Percentiles rank a stretch among this genome's conserved stretches.
Conservation (phyloP, 2,888 invertebrate genomes). For the Endomychus coccineus region DNA sequence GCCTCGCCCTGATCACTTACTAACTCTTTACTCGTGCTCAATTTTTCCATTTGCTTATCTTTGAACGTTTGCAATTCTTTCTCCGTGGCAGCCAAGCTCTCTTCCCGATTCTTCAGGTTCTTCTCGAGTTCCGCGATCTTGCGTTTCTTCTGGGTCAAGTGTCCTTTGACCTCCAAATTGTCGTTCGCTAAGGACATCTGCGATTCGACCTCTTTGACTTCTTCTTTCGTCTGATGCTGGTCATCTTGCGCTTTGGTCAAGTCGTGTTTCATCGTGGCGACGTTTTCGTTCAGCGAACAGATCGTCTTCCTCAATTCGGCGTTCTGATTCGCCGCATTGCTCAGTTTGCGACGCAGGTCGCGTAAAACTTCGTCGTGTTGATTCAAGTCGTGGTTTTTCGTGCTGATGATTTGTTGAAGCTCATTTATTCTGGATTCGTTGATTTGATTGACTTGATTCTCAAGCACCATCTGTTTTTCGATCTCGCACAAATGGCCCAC, state of each 20-base stretch:
- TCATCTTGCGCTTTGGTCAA: slow-evolving; percentile 24
- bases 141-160: slow-evolving; percentile 26
- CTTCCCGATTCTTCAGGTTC: slow-evolving; percentile 30
- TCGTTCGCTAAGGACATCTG: slow-evolving; percentile 25
- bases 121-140: slow-evolving; percentile 28
- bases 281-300: neutral
- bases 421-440: slow-evolving; percentile 33
- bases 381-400: slow-evolving; percentile 30
- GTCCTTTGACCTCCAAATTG: slow-evolving; percentile 28
- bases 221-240: slow-evolving; percentile 19
- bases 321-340: slow-evolving; percentile 37
- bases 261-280: slow-evolving; percentile 22
- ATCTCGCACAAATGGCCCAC: slow-evolving; percentile 26
- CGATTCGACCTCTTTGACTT: slow-evolving; percentile 8
- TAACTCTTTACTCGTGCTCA: slow-evolving; percentile 12
- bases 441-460: slow-evolving; percentile 29
- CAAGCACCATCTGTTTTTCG: slow-evolving; percentile 28
- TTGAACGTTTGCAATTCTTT: slow-evolving; percentile 29
- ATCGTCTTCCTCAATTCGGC: slow-evolving; percentile 27
- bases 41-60: slow-evolving; percentile 24
- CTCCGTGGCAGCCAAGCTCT: slow-evolving; percentile 27
- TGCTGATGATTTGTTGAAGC: slow-evolving; percentile 30
- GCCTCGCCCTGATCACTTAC: slow-evolving; percentile 7
- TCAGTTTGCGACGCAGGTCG: slow-evolving; percentile 37
- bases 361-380: slow-evolving; percentile 32